Evolutionary conservation across 2,113 vertebrate species (phyloP).

Genomic region (Laticauda laticaudata): DNA sequence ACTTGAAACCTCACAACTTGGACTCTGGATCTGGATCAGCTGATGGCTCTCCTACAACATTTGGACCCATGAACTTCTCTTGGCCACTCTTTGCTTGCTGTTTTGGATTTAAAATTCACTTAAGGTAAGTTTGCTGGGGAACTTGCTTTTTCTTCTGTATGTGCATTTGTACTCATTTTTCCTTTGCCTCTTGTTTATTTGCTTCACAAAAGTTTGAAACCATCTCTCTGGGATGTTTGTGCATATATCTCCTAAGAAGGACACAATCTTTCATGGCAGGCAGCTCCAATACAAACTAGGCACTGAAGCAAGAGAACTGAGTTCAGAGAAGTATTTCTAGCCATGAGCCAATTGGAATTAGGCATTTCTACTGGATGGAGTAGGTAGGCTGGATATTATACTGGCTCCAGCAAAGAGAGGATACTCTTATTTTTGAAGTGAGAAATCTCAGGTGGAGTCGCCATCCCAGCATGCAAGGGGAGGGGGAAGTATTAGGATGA

Average conservation of each 20-base stretch:
- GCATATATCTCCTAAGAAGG: background rate
- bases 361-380: background rate
- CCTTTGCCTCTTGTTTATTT: background rate
- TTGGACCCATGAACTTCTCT: background rate
- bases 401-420: background rate
- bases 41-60: background rate
- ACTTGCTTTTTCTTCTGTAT: background rate
- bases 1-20: background rate
- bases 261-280: background rate
- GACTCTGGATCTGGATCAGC: background rate
- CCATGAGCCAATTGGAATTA: background rate
- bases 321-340: background rate
- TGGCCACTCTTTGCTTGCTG: background rate
- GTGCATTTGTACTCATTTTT: background rate
- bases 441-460: background rate
- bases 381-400: background rate
- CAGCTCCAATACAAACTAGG: background rate
- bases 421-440: background rate
- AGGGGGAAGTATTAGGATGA: background rate
- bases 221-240: background rate
- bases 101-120: background rate
- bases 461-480: background rate
- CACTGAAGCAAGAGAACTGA: background rate
- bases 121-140: background rate
- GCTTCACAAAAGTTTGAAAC: background rate